phyloP scores from a whole-genome alignment of 2,113 vertebrate genomes.

The Anolis carolinensis region DNA sequence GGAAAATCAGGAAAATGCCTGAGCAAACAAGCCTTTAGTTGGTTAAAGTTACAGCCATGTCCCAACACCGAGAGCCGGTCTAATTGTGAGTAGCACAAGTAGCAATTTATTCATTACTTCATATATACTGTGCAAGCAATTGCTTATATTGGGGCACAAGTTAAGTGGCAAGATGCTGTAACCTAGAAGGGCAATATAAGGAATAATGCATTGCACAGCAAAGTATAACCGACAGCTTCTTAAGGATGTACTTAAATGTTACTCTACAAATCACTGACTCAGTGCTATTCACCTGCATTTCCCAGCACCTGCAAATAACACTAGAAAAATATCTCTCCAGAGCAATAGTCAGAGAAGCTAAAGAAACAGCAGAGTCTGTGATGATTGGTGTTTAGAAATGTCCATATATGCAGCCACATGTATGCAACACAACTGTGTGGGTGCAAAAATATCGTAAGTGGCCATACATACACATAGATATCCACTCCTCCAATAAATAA shows the following conservation, averaged over 20 bases:
- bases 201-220: not conserved
- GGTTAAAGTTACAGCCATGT: too few relatives aligned
- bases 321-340: not conserved
- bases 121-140: not conserved
- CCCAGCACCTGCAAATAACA: not conserved
- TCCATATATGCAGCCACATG: too few relatives aligned
- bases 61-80: too few relatives aligned
- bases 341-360: not conserved
- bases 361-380: not conserved
- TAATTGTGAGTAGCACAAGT: too few relatives aligned
- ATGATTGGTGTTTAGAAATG: too few relatives aligned
- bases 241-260: accelerated
- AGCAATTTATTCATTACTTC: not conserved
- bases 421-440: too few relatives aligned
- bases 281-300: not conserved
- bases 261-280: accelerated
- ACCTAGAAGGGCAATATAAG: not conserved
- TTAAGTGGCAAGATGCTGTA: not conserved
- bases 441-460: too few relatives aligned
- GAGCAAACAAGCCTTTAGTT: too few relatives aligned
- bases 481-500: too few relatives aligned
- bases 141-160: not conserved
- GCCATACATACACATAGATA: too few relatives aligned
- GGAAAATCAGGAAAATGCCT: too few relatives aligned
- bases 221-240: not conserved